phyloP scores from a whole-genome alignment of 2,888 invertebrate species.

The Margaritifera margaritifera region DNA sequence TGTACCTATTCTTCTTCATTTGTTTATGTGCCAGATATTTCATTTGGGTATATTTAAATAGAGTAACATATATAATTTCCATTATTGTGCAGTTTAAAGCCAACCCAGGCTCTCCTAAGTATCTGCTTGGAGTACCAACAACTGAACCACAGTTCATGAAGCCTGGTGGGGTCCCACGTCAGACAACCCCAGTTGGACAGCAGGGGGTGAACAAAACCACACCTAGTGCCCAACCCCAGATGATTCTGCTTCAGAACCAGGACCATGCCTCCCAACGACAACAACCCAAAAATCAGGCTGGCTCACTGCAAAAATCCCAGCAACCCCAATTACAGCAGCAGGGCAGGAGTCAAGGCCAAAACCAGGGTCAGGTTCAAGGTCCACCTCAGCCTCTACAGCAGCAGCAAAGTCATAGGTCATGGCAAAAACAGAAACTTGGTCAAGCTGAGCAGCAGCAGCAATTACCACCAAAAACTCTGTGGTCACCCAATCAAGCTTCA shows the following conservation, averaged over 20 bases:
- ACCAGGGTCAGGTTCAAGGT: too few species aligned
- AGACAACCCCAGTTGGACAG: constrained; percentile 8
- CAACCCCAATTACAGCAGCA: background rate
- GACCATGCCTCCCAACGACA: constrained; percentile 33
- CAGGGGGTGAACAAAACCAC: constrained; percentile 19
- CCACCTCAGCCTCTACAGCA: constrained; percentile 1
- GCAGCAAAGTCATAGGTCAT: constrained; percentile 22
- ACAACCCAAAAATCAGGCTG: constrained; percentile 8
- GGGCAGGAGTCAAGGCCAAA: too few species aligned
- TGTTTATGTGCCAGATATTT: too few species aligned
- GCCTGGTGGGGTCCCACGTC: constrained; percentile 23
- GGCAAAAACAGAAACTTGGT: background rate
- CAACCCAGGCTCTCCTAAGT: constrained; percentile 52
- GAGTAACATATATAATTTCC: background rate
- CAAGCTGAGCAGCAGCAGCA: background rate
- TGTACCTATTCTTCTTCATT: too few species aligned
- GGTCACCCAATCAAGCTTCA: background rate
- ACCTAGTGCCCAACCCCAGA: constrained; percentile 10
- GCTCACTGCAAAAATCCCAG: constrained; percentile 23
- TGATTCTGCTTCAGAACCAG: constrained; percentile 13
- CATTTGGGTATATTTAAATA: too few species aligned
- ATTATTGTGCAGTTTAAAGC: constrained; percentile 14
- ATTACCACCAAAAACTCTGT: constrained; percentile 2
- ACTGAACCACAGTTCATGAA: constrained; percentile 59
- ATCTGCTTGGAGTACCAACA: constrained; percentile 58